A percentile compares a stretch with the other conserved stretches of the same genome.
Conservation (phyloP, 1,140 invertebrate species). For the Lineus longissimus region DNA sequence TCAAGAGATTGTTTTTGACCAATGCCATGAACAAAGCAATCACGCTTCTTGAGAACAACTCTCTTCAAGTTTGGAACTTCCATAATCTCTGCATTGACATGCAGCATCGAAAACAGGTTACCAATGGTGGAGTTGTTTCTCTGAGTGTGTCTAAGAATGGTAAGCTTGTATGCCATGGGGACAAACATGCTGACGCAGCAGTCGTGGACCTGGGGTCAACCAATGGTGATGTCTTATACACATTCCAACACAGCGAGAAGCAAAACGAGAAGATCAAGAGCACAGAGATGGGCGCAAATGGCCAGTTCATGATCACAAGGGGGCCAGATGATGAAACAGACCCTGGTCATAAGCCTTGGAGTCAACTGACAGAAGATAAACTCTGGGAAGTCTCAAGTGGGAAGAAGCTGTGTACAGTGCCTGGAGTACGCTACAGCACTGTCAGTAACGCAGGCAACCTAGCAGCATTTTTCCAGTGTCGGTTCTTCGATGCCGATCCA, state of each 20-base stretch:
- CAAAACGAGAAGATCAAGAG: slow-evolving; percentile 21
- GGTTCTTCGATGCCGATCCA: background rate
- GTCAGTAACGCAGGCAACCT: background rate
- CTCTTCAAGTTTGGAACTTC: slow-evolving; percentile 43
- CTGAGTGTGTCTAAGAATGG: slow-evolving; percentile 24
- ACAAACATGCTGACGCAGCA: slow-evolving; percentile 29
- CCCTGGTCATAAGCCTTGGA: background rate
- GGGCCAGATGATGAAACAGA: background rate
- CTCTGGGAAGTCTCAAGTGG: slow-evolving; percentile 4
- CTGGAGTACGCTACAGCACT: background rate
- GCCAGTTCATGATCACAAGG: slow-evolving; percentile 10
- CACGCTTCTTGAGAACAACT: slow-evolving; percentile 32
- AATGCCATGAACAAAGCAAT: slow-evolving; percentile 34
- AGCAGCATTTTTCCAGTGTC: background rate
- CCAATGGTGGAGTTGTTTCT: slow-evolving; percentile 24
- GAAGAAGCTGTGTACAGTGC: background rate
- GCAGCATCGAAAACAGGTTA: slow-evolving; percentile 29
- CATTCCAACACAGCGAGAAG: slow-evolving; percentile 29
- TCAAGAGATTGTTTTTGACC: slow-evolving; percentile 33
- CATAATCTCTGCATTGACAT: slow-evolving; percentile 39
- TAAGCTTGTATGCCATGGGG: slow-evolving; percentile 23
- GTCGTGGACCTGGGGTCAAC: slow-evolving; percentile 21
- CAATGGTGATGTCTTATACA: slow-evolving; percentile 25
- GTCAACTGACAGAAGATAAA: slow-evolving; percentile 10
- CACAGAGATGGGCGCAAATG: slow-evolving; percentile 28